Conservation (phyloP, 1,140 invertebrate genomes). For the Drosophila takahashii region DNA sequence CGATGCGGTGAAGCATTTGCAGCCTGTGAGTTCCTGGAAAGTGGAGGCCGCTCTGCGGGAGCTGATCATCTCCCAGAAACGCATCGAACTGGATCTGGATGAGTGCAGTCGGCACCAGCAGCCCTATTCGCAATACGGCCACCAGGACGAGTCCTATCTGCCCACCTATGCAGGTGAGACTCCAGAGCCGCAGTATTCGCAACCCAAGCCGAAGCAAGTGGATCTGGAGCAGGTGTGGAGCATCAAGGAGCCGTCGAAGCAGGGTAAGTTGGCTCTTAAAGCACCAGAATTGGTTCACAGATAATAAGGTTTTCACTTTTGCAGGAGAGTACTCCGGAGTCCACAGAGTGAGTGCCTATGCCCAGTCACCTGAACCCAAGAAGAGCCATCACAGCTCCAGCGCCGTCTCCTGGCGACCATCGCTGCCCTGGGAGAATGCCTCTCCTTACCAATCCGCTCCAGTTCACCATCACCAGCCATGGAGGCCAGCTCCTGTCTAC, state of each 20-base stretch:
- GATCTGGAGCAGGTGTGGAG: slow-evolving; percentile 50
- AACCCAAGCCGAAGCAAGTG: slow-evolving; percentile 13
- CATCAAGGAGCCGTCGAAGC: slow-evolving; percentile 24
- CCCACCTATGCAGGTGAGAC: slow-evolving; percentile 20
- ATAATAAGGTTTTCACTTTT: neutral
- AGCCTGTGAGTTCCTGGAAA: slow-evolving; percentile 52
- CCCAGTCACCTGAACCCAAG: slow-evolving; percentile 25
- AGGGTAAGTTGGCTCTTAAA: slow-evolving; percentile 18
- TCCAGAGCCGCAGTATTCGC: neutral
- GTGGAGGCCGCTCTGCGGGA: slow-evolving; percentile 59
- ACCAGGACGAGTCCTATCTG: neutral
- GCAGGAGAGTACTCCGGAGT: slow-evolving; percentile 14
- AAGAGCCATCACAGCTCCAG: slow-evolving; percentile 9
- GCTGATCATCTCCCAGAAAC: slow-evolving; percentile 66
- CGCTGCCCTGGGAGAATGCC: slow-evolving; percentile 57
- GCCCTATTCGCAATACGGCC: neutral
- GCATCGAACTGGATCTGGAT: slow-evolving; percentile 64
- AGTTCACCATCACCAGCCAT: slow-evolving; percentile 10
- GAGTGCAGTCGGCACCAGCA: slow-evolving; percentile 27
- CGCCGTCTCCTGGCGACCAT: slow-evolving; percentile 41
- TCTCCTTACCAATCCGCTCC: slow-evolving; percentile 30
- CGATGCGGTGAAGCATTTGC: slow-evolving; percentile 37
- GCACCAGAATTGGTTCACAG: neutral
- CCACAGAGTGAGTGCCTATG: slow-evolving; percentile 32
- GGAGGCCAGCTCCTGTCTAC: slow-evolving; percentile 4